phyloP scores from a whole-genome alignment of 2,888 invertebrate genomes.

The Diarsia brunnea region DNA sequence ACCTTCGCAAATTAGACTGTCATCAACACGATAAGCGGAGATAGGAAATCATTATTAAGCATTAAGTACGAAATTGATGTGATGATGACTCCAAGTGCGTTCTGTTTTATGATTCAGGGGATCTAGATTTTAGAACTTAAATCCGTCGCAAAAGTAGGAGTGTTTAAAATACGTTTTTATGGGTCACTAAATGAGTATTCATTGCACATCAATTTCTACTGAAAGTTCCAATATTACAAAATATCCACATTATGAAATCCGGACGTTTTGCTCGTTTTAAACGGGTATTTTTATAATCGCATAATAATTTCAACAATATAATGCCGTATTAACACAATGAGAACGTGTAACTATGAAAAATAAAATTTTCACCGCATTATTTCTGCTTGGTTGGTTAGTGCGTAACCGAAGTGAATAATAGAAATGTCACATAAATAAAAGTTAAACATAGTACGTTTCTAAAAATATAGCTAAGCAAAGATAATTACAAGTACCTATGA shows the following conservation, averaged over 20 bases:
- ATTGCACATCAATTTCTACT: neutral
- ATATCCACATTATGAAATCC: slow-evolving; percentile 28
- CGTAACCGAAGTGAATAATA: slow-evolving; percentile 23
- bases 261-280: slow-evolving; percentile 14
- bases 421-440: slow-evolving; percentile 23
- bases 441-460: neutral
- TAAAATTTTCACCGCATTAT: slow-evolving; percentile 44
- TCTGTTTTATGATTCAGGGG: neutral
- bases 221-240: slow-evolving; percentile 25
- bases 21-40: neutral
- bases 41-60: too few relatives aligned
- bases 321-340: slow-evolving; percentile 39
- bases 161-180: neutral
- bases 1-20: too few relatives aligned
- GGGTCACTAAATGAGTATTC: neutral
- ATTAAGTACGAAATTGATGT: neutral
- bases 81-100: neutral
- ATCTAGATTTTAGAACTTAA: neutral
- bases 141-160: neutral
- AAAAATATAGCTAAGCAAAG: neutral
- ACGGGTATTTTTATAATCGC: slow-evolving; percentile 25
- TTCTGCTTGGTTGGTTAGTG: slow-evolving; percentile 32
- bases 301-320: slow-evolving; percentile 37
- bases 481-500: too few relatives aligned
- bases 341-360: slow-evolving; percentile 26